A percentile compares a stretch with the other conserved stretches of the same genome.
These are phyloP conservation scores for Tryphoninae sp. DNA, from an alignment of 2,888 invertebrate species.

Conservation along the genomic window DNA sequence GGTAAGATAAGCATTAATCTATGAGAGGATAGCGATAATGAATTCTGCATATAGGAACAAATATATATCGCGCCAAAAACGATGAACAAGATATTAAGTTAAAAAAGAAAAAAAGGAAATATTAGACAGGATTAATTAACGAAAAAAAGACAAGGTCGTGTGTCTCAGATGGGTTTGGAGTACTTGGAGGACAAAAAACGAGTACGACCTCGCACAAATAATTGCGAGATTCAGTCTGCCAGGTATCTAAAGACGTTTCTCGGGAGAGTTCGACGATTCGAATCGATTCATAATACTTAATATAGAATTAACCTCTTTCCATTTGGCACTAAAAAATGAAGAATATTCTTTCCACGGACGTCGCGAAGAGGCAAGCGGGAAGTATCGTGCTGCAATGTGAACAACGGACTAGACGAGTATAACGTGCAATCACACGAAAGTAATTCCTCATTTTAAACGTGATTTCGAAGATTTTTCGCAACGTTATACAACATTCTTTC, in stretches of 20 bases:
- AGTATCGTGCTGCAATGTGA: background rate
- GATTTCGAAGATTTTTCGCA: background rate
- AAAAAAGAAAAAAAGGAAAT: conserved; percentile 30
- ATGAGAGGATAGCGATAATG: conserved; percentile 43
- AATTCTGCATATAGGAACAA: conserved; percentile 39
- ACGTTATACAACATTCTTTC: background rate
- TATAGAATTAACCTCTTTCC: background rate
- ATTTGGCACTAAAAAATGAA: background rate
- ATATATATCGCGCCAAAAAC: conserved; percentile 37
- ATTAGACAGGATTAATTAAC: conserved; percentile 33
- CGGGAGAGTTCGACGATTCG: conserved; percentile 55
- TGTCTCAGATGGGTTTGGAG: conserved; percentile 58
- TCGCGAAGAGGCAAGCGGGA: background rate
- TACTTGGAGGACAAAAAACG: conserved; percentile 42
- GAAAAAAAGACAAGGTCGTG: conserved; percentile 61
- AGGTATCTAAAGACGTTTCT: conserved; percentile 38
- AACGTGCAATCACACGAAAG: background rate
- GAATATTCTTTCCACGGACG: background rate
- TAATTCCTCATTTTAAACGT: background rate
- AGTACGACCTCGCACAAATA: conserved; percentile 31
- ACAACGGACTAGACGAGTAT: background rate
- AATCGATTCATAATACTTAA: conserved; percentile 32
- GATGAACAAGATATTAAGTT: conserved; percentile 52
- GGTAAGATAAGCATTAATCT: conserved; percentile 86
- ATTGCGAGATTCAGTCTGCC: conserved; percentile 47